These are phyloP conservation scores for Mobula birostris DNA, from an alignment of 2,113 vertebrate species.

Conservation along the genomic window DNA sequence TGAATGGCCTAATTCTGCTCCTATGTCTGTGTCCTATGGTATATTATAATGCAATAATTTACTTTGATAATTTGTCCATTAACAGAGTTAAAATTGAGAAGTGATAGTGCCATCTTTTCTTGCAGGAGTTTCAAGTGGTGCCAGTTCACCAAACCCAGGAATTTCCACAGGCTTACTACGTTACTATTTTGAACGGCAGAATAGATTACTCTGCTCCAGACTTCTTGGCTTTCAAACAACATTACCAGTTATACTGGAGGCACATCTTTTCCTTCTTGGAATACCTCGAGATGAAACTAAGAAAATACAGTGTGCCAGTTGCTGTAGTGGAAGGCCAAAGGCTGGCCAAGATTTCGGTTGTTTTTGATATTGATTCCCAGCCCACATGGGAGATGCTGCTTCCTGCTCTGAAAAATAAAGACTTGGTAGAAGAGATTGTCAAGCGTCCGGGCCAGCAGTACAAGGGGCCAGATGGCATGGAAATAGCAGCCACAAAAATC, in stretches of 20 bases:
- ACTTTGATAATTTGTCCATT: slow-evolving; percentile 17
- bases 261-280: slow-evolving; percentile 52
- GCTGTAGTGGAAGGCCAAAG: slow-evolving; percentile 55
- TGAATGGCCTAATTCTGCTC: no score
- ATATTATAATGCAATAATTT: background rate
- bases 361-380: slow-evolving; percentile 47
- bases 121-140: slow-evolving; percentile 46
- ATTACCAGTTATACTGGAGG: slow-evolving; percentile 56
- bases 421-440: slow-evolving; percentile 51
- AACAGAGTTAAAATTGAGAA: slow-evolving; percentile 35
- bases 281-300: slow-evolving; percentile 55
- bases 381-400: slow-evolving; percentile 48
- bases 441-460: slow-evolving; percentile 62
- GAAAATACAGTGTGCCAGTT: slow-evolving; percentile 59
- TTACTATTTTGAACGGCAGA: slow-evolving; percentile 54
- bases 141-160: slow-evolving; percentile 33
- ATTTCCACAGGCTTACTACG: slow-evolving; percentile 36
- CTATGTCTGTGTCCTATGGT: background rate
- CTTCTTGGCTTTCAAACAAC: slow-evolving; percentile 62
- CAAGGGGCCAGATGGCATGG: slow-evolving; percentile 57
- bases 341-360: slow-evolving; percentile 48
- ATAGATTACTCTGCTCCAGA: slow-evolving; percentile 52
- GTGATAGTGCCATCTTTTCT: slow-evolving; percentile 41
- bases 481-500: slow-evolving; percentile 57
- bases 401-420: slow-evolving; percentile 58